These are phyloP conservation scores for Aptenodytes patagonicus DNA, from an alignment of 2,113 vertebrate species.

Conservation along the genomic window DNA sequence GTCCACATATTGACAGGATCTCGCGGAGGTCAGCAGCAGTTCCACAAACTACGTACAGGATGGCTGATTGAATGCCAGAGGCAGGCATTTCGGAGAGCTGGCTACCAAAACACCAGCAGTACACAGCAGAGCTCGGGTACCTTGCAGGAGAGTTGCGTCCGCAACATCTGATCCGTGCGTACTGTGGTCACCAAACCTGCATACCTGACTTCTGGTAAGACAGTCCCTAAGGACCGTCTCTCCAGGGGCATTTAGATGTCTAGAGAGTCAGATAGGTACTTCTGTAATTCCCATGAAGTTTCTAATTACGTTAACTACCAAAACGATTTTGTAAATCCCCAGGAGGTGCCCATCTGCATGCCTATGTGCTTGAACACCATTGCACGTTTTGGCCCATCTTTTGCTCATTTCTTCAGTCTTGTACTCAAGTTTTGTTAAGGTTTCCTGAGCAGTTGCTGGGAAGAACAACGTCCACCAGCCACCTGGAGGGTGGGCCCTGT, in stretches of 20 bases:
- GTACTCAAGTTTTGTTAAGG: background rate
- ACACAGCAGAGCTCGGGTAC: background rate
- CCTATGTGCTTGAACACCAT: background rate
- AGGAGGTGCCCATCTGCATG: background rate
- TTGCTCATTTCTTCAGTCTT: background rate
- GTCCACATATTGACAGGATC: background rate
- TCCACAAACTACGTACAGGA: fast-evolving
- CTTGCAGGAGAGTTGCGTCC: fast-evolving
- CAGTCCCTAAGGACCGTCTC: background rate
- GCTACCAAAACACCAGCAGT: background rate
- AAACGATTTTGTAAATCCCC: background rate
- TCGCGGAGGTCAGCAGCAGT: background rate
- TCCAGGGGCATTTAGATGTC: background rate
- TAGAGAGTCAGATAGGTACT: background rate
- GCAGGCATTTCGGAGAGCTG: background rate
- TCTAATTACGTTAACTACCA: background rate
- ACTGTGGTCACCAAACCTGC: background rate
- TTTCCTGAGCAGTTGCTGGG: background rate
- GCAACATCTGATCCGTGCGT: fast-evolving
- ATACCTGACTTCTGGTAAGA: background rate
- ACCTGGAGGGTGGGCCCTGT: background rate
- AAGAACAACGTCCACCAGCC: background rate
- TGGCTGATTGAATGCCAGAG: background rate
- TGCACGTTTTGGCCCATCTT: background rate
- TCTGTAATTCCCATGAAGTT: background rate